Evolutionary conservation across 1,140 invertebrate species (phyloP).

Genomic region (Carcinoscorpius rotundicauda): DNA sequence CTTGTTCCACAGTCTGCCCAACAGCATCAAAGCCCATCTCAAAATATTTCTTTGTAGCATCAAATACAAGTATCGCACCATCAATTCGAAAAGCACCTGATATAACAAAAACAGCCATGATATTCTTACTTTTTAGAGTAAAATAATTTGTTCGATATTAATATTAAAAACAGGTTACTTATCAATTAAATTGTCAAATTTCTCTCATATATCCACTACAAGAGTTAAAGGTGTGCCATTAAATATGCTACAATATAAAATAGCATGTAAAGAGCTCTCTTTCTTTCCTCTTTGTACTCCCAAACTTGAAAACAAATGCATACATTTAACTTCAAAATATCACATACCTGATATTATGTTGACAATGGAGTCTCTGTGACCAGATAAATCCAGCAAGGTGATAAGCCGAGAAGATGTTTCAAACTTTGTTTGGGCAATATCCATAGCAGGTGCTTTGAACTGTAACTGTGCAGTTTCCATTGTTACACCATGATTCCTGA

Average conservation of each 20-base stretch:
- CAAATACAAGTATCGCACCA: slow-evolving; percentile 88
- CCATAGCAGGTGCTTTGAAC: slow-evolving; percentile 29
- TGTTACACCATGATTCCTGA: slow-evolving; percentile 68
- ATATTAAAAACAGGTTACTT: too few species aligned
- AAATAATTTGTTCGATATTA: too few species aligned
- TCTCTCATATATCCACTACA: too few species aligned
- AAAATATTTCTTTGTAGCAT: slow-evolving; percentile 89
- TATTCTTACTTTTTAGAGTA: too few species aligned
- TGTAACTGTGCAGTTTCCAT: slow-evolving; percentile 42
- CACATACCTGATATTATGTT: slow-evolving; percentile 74
- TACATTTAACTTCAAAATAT: too few species aligned
- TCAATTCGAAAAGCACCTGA: slow-evolving; percentile 91
- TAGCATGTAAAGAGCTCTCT: too few species aligned
- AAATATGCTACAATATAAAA: too few species aligned
- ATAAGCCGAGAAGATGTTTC: slow-evolving; percentile 76
- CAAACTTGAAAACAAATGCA: too few species aligned
- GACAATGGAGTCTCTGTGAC: slow-evolving; percentile 96
- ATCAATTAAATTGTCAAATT: too few species aligned
- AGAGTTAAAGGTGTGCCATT: too few species aligned
- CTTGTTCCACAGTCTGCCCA: slow-evolving; percentile 96
- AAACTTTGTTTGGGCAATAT: slow-evolving; percentile 86
- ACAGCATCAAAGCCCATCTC: slow-evolving; percentile 96
- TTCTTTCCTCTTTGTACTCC: too few species aligned
- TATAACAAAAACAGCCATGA: too few species aligned
- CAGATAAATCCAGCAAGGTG: slow-evolving; percentile 88